These are phyloP conservation scores for Rhynchophorus ferrugineus DNA, from an alignment of 1,140 invertebrate genomes.

Conservation along the genomic window DNA sequence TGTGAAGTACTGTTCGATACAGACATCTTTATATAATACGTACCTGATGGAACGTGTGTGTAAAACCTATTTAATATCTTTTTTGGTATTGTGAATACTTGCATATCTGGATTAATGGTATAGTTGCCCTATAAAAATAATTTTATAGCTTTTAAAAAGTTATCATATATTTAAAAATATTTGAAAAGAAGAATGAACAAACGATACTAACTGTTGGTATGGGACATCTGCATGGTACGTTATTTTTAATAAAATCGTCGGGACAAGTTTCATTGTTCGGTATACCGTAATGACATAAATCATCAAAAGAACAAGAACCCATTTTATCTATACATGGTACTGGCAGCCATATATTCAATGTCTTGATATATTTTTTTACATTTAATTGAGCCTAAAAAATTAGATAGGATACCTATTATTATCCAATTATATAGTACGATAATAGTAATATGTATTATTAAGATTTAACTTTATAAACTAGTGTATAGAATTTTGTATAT, in stretches of 20 bases:
- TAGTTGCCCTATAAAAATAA: conserved; percentile 24
- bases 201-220: conserved; percentile 19
- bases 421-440: too few species aligned
- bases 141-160: background rate
- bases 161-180: background rate
- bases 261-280: conserved; percentile 20
- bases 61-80: conserved; percentile 1
- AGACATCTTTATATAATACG: conserved; percentile 4
- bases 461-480: too few species aligned
- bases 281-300: conserved; percentile 23
- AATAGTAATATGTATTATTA: too few species aligned
- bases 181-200: conserved; percentile 1
- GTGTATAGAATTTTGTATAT: too few species aligned
- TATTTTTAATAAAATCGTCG: conserved; percentile 14
- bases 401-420: too few species aligned
- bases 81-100: conserved; percentile 3
- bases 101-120: conserved; percentile 11
- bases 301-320: conserved; percentile 22
- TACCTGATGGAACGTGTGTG: background rate
- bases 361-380: conserved; percentile 7
- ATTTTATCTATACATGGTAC: conserved; percentile 20
- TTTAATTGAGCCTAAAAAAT: conserved; percentile 12
- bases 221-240: conserved; percentile 27
- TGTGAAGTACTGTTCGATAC: background rate
- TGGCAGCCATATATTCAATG: conserved; percentile 14